Conservation (phyloP, 1,140 invertebrate genomes). For the Bombus vancouverensis region DNA sequence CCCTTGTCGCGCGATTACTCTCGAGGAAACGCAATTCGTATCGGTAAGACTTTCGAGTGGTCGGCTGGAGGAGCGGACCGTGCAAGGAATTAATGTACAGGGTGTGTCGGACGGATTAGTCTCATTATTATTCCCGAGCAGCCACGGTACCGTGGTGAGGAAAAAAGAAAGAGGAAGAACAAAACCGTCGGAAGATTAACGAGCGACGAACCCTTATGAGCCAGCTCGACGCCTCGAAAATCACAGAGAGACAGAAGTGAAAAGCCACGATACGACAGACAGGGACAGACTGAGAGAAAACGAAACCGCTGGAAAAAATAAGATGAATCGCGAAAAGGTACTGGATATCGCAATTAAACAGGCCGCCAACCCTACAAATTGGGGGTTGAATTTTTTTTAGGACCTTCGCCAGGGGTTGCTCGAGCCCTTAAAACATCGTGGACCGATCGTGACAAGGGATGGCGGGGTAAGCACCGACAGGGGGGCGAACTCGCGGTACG, state of each 20-base stretch:
- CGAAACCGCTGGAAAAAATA: slow-evolving; percentile 58
- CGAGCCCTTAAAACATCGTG: slow-evolving; percentile 67
- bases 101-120: slow-evolving; percentile 72
- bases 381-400: slow-evolving; percentile 78
- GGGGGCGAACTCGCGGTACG: slow-evolving; percentile 62
- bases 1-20: slow-evolving; percentile 18
- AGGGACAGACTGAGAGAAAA: not conserved
- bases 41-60: slow-evolving; percentile 55
- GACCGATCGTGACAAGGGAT: slow-evolving; percentile 51
- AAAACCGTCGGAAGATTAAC: slow-evolving; percentile 71
- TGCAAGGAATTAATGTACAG: slow-evolving; percentile 74
- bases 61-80: slow-evolving; percentile 15
- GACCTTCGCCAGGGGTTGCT: slow-evolving; percentile 34
- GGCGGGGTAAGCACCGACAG: slow-evolving; percentile 50
- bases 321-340: slow-evolving; percentile 69
- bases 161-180: not conserved
- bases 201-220: slow-evolving; percentile 66
- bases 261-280: slow-evolving; percentile 8
- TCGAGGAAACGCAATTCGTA: slow-evolving; percentile 48
- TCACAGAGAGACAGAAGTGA: slow-evolving; percentile 41
- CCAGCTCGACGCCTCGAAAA: slow-evolving; percentile 65
- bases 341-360: slow-evolving; percentile 81
- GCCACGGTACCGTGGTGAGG: slow-evolving; percentile 47
- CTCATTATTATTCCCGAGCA: slow-evolving; percentile 74
- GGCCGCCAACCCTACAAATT: slow-evolving; percentile 77